Conservation (phyloP, 2,113 vertebrate genomes). For the Nannobrachium achirus region DNA sequence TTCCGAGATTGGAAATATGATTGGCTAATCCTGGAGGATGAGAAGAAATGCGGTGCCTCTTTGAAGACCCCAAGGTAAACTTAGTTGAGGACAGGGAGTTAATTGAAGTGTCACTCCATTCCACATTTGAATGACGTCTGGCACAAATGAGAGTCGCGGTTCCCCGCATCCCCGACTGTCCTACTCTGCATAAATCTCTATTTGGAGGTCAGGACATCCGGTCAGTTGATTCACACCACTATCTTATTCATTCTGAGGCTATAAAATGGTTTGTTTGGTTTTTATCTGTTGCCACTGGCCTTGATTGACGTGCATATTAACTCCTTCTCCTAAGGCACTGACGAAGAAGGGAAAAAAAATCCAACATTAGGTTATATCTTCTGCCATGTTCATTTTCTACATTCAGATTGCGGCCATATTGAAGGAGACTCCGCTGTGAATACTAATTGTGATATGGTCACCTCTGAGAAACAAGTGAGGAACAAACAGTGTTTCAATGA, state of each 20-base stretch:
- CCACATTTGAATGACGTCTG: constrained; percentile 69
- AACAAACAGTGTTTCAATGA: constrained; percentile 47
- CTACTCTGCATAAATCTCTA: constrained; percentile 68
- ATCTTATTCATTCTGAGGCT: constrained; percentile 55
- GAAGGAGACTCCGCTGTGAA: constrained; percentile 64
- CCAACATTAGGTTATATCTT: constrained; percentile 70
- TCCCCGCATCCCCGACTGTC: constrained; percentile 34
- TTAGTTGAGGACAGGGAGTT: constrained; percentile 68
- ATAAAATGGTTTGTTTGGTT: constrained; percentile 41
- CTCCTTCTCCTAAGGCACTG: constrained; percentile 67
- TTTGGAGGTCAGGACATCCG: constrained; percentile 69
- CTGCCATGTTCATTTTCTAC: constrained; percentile 68
- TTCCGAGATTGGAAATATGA: constrained; percentile 75
- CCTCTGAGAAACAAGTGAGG: constrained; percentile 57
- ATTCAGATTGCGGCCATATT: constrained; percentile 64
- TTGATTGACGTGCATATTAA: constrained; percentile 76
- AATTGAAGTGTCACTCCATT: constrained; percentile 78
- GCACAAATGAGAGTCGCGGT: constrained; percentile 68
- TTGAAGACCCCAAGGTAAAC: constrained; percentile 70
- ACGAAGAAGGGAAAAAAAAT: constrained; percentile 50
- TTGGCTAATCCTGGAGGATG: constrained; percentile 72
- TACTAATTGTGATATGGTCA: constrained; percentile 68
- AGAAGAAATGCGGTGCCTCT: constrained; percentile 61
- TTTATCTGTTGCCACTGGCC: constrained; percentile 56
- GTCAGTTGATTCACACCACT: constrained; percentile 69